phyloP scores from a whole-genome alignment of 2,888 invertebrate species.

The Pheosia tremula region DNA sequence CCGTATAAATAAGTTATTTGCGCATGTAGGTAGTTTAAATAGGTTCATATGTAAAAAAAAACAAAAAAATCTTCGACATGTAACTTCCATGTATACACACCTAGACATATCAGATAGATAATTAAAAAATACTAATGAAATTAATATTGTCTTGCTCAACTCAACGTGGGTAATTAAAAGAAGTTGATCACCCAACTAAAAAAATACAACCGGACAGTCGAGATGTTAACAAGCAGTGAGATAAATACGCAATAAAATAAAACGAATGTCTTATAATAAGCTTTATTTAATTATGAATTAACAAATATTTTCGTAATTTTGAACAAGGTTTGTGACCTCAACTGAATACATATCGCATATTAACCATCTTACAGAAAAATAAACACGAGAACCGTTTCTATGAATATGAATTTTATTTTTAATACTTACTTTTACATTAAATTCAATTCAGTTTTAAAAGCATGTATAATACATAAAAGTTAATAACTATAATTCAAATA shows the following conservation, averaged over 20 bases:
- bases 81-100: no score
- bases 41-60: no score
- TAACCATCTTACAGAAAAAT: slow-evolving; percentile 75
- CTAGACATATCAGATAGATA: no score
- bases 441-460: slow-evolving; percentile 82
- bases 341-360: slow-evolving; percentile 82
- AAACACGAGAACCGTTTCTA: slow-evolving; percentile 82
- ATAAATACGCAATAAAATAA: slow-evolving; percentile 51
- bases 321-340: slow-evolving; percentile 84
- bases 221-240: no score
- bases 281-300: slow-evolving; percentile 85
- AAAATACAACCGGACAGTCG: no score
- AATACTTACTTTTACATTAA: slow-evolving; percentile 81
- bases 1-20: no score
- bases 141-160: no score
- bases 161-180: no score
- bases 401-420: slow-evolving; percentile 80
- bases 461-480: slow-evolving; percentile 81
- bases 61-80: no score
- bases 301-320: slow-evolving; percentile 83
- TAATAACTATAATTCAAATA: slow-evolving; percentile 73
- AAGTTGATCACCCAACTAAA: no score
- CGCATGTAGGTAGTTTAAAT: no score
- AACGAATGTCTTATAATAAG: slow-evolving; percentile 83
- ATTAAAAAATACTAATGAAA: no score